Conservation (phyloP, 2,113 vertebrate species). For the Pyrgilauda ruficollis region DNA sequence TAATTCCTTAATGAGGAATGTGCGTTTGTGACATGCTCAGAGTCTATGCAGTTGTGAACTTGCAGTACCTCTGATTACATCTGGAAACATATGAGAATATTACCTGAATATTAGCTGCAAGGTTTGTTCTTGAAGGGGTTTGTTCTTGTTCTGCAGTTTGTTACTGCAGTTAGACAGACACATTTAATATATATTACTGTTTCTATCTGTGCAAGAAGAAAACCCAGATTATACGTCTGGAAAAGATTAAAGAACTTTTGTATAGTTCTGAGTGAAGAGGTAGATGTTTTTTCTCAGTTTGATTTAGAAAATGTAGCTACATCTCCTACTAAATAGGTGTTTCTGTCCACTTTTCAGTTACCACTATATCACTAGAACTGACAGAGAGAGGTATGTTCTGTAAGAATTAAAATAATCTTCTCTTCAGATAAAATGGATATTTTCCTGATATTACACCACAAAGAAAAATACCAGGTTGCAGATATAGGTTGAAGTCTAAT, state of each 20-base stretch:
- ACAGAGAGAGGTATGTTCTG: background rate
- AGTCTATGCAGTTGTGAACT: background rate
- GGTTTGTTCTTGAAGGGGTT: background rate
- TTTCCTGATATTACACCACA: background rate
- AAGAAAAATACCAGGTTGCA: background rate
- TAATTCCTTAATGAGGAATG: background rate
- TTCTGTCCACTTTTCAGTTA: background rate
- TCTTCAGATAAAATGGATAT: background rate
- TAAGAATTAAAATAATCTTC: background rate
- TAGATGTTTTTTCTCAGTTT: background rate
- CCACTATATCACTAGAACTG: background rate
- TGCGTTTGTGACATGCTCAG: background rate
- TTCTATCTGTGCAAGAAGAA: background rate
- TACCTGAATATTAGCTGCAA: background rate
- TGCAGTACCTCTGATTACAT: background rate
- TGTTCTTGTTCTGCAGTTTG: background rate
- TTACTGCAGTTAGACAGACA: background rate
- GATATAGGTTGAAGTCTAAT: background rate
- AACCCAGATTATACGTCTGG: background rate
- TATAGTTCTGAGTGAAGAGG: background rate
- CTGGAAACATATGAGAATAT: background rate
- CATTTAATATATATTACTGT: background rate
- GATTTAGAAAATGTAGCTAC: background rate
- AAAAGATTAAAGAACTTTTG: background rate
- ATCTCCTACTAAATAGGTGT: background rate